Conservation (phyloP, 2,113 vertebrate species). For the Solea senegalensis region DNA sequence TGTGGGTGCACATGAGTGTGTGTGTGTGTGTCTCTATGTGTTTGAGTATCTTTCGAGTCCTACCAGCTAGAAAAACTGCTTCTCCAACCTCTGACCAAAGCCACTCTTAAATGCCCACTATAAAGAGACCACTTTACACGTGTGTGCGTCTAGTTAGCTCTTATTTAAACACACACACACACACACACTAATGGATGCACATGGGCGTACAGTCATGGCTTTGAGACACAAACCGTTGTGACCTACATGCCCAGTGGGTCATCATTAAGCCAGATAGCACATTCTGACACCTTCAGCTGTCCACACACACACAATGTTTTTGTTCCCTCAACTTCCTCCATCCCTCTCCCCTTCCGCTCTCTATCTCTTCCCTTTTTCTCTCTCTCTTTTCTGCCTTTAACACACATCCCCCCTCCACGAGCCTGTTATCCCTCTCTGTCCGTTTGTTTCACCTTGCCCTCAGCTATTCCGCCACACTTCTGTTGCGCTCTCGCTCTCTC, state of each 20-base stretch:
- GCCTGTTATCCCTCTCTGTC: conserved; percentile 68
- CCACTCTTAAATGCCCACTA: conserved; percentile 43
- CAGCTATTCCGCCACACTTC: conserved; percentile 72
- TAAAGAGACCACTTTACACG: conserved; percentile 44
- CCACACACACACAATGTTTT: conserved; percentile 44
- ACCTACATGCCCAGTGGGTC: conserved; percentile 76
- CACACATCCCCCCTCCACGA: conserved; percentile 35
- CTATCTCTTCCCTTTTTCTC: conserved; percentile 45
- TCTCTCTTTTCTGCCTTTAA: conserved; percentile 31
- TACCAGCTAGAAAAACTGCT: conserved; percentile 61
- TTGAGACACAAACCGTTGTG: conserved; percentile 66
- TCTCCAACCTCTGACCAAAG: conserved; percentile 73
- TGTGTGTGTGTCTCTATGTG: conserved; percentile 25
- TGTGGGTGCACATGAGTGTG: conserved; percentile 61
- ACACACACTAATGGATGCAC: conserved; percentile 54
- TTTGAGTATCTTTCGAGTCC: conserved; percentile 46
- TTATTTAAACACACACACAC: conserved; percentile 20
- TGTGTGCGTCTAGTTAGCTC: conserved; percentile 26
- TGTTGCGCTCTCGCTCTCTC: conserved; percentile 47
- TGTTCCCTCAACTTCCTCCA: conserved; percentile 61
- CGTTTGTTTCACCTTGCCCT: conserved; percentile 76
- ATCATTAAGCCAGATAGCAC: conserved; percentile 63
- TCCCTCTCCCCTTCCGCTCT: conserved; percentile 44
- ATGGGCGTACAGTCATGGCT: conserved; percentile 50
- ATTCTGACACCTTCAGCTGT: conserved; percentile 61